These are phyloP conservation scores for Isichthys henryi DNA, from an alignment of 2,113 vertebrate species.

Conservation along the genomic window DNA sequence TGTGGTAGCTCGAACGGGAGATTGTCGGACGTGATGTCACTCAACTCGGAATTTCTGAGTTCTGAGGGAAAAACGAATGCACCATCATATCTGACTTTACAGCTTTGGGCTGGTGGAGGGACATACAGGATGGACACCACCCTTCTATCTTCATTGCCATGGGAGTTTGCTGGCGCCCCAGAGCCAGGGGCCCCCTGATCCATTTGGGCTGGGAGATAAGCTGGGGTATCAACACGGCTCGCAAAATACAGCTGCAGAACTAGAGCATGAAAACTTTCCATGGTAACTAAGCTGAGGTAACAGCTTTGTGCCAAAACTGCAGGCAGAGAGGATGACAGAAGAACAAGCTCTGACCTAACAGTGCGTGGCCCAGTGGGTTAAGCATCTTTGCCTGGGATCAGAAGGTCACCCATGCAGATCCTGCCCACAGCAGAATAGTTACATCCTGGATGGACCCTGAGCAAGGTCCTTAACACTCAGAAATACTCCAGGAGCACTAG, in stretches of 20 bases:
- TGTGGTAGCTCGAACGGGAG: too few relatives aligned
- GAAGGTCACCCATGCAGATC: not conserved
- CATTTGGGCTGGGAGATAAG: not conserved
- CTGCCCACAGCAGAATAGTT: too few relatives aligned
- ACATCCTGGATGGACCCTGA: not conserved
- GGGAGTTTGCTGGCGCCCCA: not conserved
- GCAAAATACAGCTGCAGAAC: not conserved
- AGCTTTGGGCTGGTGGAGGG: not conserved
- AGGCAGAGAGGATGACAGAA: not conserved
- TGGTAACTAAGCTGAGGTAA: not conserved
- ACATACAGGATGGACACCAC: conserved; percentile 39
- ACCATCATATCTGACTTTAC: not conserved
- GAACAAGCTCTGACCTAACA: not conserved
- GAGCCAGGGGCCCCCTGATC: not conserved
- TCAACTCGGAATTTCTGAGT: too few relatives aligned
- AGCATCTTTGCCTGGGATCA: not conserved
- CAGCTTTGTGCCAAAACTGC: not conserved
- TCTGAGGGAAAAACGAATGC: too few relatives aligned
- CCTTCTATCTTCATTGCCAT: not conserved
- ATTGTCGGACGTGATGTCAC: too few relatives aligned
- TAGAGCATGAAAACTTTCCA: not conserved
- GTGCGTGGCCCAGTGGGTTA: not conserved
- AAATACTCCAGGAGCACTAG: not conserved
- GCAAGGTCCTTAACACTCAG: not conserved
- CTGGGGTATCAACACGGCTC: not conserved